These are phyloP conservation scores for Heloderma charlesbogerti DNA, from an alignment of 2,113 vertebrate species.

Conservation along the genomic window DNA sequence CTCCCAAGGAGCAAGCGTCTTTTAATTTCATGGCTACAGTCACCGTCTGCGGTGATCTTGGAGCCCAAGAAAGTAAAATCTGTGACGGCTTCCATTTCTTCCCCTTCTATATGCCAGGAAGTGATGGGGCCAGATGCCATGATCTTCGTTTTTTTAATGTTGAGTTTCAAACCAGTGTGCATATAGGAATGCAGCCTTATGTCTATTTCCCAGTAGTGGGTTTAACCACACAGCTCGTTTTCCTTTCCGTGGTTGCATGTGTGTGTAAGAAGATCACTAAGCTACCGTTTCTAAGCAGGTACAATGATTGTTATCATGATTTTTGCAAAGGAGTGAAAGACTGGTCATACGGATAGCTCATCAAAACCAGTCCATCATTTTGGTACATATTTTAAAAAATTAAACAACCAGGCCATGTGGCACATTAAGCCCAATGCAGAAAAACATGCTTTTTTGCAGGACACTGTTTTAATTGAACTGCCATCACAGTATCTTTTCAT, in stretches of 20 bases:
- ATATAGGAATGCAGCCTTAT: background rate
- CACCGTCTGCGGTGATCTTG: too few species aligned
- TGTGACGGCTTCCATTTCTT: too few species aligned
- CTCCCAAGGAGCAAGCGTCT: too few species aligned
- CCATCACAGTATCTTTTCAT: background rate
- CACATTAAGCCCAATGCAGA: background rate
- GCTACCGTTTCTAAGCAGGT: background rate
- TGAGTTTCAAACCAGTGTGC: background rate
- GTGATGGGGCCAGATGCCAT: too few species aligned
- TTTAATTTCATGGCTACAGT: too few species aligned
- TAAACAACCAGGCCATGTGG: background rate
- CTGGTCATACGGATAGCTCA: background rate
- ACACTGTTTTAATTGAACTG: background rate
- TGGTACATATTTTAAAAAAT: constrained; percentile 34
- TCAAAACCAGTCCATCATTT: constrained; percentile 13
- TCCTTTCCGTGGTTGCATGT: constrained; percentile 15
- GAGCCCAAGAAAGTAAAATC: too few species aligned
- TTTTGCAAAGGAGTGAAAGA: background rate
- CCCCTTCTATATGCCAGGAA: too few species aligned
- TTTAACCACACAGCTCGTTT: constrained; percentile 18
- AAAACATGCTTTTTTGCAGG: background rate
- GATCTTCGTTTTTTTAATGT: too few species aligned
- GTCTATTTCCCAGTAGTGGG: background rate
- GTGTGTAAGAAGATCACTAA: background rate
- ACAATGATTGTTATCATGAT: constrained; percentile 17